Percentiles rank a stretch among this genome's conserved stretches.
These are phyloP conservation scores for Eupleurogrammus muticus DNA, from an alignment of 2,797 vertebrate genomes.

Conservation along the genomic window DNA sequence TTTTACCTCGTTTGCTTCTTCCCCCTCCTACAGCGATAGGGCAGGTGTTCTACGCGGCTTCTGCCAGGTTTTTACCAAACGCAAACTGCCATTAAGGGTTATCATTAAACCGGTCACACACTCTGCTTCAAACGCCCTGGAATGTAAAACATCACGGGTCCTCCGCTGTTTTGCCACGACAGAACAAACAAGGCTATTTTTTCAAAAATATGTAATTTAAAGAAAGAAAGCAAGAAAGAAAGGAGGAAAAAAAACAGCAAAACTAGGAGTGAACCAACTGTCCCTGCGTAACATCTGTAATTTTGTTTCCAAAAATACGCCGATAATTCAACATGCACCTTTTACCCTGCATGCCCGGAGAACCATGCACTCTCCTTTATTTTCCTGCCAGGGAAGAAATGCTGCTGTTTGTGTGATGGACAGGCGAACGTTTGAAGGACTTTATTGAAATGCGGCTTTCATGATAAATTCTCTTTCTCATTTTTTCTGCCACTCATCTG, in stretches of 20 bases:
- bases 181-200: slow-evolving; percentile 61
- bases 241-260: neutral
- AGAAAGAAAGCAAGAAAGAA: slow-evolving; percentile 2
- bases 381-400: slow-evolving; percentile 46
- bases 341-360: slow-evolving; percentile 4
- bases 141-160: slow-evolving; percentile 36
- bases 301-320: slow-evolving; percentile 30
- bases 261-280: slow-evolving; percentile 2
- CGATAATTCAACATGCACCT: slow-evolving; percentile 32
- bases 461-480: slow-evolving; percentile 58
- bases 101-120: slow-evolving; percentile 45
- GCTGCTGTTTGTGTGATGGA: slow-evolving; percentile 55
- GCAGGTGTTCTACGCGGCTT: neutral
- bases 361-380: slow-evolving; percentile 1
- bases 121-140: slow-evolving; percentile 30
- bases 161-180: slow-evolving; percentile 14
- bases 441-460: slow-evolving; percentile 66
- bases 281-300: slow-evolving; percentile 5
- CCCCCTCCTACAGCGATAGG: neutral
- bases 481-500: slow-evolving; percentile 48
- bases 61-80: slow-evolving; percentile 22
- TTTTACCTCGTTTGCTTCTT: slow-evolving; percentile 1
- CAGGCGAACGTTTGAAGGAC: slow-evolving; percentile 64
- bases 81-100: slow-evolving; percentile 11
- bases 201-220: slow-evolving; percentile 49